Percentiles rank a stretch among this genome's conserved stretches.
phyloP scores from a whole-genome alignment of 2,797 vertebrate genomes.

The Staurois parvus region DNA sequence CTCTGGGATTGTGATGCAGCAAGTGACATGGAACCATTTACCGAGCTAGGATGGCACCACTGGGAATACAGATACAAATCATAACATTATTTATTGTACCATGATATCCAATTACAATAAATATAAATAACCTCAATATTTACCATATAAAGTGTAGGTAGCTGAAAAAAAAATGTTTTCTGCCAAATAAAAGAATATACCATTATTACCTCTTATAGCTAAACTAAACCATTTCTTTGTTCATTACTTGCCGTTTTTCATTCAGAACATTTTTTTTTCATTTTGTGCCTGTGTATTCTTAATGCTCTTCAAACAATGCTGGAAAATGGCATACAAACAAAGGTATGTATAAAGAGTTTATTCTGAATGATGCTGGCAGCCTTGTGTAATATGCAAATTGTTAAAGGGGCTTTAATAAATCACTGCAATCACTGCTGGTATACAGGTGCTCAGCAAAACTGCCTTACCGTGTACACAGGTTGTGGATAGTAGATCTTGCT shows the following conservation, averaged over 20 bases:
- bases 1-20: slow-evolving; percentile 83
- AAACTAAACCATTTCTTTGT: not conserved
- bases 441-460: too few relatives aligned
- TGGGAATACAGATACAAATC: slow-evolving; percentile 81
- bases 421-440: too few relatives aligned
- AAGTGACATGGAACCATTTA: slow-evolving; percentile 83
- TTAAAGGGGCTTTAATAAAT: too few relatives aligned
- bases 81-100: slow-evolving; percentile 73
- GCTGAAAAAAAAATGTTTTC: slow-evolving; percentile 1
- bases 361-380: too few relatives aligned
- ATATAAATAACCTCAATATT: slow-evolving; percentile 41
- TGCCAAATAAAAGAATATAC: not conserved
- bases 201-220: not conserved
- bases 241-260: not conserved
- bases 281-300: not conserved
- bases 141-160: slow-evolving; percentile 5
- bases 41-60: slow-evolving; percentile 74
- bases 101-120: slow-evolving; percentile 47
- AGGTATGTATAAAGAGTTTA: too few relatives aligned
- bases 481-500: too few relatives aligned
- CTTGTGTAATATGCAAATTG: too few relatives aligned
- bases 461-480: too few relatives aligned
- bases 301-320: not conserved
- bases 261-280: too few relatives aligned
- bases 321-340: too few relatives aligned